Percentiles rank a stretch among this genome's conserved stretches.
Conservation (phyloP, 1,140 invertebrate genomes). For the Diorhabda carinulata region DNA sequence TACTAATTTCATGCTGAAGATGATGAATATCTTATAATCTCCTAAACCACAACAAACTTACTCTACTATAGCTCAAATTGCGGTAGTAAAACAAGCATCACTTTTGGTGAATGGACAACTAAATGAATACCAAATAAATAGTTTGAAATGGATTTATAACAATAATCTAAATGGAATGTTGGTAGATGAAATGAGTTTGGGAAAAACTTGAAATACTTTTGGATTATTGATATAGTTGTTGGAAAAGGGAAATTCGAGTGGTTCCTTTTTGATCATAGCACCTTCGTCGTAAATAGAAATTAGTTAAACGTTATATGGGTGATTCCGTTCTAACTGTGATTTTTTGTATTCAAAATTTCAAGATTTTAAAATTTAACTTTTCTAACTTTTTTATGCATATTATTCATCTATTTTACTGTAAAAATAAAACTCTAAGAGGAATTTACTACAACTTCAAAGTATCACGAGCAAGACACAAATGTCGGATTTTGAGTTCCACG, state of each 20-base stretch:
- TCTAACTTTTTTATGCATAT: no score
- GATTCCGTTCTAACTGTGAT: no score
- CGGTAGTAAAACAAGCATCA: constrained; percentile 84
- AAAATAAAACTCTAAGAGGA: no score
- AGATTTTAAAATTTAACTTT: no score
- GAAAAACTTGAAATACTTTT: constrained; percentile 99
- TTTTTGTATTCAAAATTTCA: no score
- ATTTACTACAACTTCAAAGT: no score
- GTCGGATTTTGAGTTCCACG: no score
- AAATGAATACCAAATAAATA: constrained; percentile 96
- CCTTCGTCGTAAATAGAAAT: constrained; percentile 71
- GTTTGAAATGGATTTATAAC: constrained; percentile 98
- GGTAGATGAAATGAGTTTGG: constrained; percentile 88
- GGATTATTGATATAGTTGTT: constrained; percentile 95
- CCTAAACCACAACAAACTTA: constrained; percentile 80
- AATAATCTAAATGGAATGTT: constrained; percentile 98
- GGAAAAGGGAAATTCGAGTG: constrained; percentile 87
- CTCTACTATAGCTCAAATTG: constrained; percentile 91
- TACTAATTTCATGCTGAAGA: constrained; percentile 61
- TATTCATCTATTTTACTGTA: no score
- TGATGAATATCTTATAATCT: constrained; percentile 80
- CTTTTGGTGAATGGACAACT: constrained; percentile 91
- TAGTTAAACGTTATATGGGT: no score
- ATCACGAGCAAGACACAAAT: no score
- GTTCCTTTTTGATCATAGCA: constrained; percentile 97